Conservation (phyloP, 1,140 invertebrate species). For the Pseudachorutes palmiensis region DNA sequence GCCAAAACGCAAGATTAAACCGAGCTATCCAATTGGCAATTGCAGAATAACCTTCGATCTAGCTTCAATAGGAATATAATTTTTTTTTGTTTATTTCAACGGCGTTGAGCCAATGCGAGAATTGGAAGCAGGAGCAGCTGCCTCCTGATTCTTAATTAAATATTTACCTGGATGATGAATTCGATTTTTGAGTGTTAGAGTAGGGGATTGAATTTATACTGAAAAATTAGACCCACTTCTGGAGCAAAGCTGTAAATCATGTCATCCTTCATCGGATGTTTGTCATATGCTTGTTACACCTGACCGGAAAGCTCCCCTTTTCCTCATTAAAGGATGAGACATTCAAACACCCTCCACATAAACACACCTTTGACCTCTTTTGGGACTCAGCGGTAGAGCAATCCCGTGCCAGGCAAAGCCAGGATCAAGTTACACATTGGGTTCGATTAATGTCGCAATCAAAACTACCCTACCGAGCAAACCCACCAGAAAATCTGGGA, state of each 20-base stretch:
- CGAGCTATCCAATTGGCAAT: no score
- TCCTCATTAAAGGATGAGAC: conserved; percentile 8
- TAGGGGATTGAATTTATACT: background rate
- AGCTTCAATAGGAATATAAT: no score
- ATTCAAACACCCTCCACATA: background rate
- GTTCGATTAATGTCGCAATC: no score
- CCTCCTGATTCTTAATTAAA: conserved; percentile 1
- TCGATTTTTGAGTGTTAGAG: background rate
- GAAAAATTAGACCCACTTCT: background rate
- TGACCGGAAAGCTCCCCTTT: background rate
- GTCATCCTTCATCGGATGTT: background rate
- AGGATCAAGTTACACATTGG: no score
- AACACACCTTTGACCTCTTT: no score
- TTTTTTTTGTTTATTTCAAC: background rate
- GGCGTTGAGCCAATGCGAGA: background rate
- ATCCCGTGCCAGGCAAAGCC: no score
- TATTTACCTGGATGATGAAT: conserved; percentile 4
- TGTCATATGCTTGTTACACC: background rate
- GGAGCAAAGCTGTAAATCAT: background rate
- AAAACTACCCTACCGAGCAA: no score
- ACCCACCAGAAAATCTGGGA: no score
- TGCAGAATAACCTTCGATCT: no score
- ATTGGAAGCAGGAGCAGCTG: background rate
- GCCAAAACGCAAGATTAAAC: no score
- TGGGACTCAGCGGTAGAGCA: no score